Conservation (phyloP, 2,888 invertebrate species). For the Synergus japonicus region DNA sequence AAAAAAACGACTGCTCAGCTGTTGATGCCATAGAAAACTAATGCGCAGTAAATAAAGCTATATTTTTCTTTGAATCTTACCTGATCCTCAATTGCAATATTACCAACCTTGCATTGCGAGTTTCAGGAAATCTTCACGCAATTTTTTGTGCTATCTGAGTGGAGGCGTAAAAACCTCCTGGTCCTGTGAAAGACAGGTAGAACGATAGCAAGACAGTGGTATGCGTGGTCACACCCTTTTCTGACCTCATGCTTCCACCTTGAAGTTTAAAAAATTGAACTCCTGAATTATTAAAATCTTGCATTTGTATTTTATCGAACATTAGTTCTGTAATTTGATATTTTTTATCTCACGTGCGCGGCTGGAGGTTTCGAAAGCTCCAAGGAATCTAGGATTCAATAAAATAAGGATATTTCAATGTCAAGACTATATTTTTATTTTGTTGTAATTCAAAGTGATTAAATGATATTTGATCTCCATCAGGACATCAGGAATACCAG, state of each 20-base stretch:
- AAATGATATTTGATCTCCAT: background rate
- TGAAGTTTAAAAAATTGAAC: slow-evolving; percentile 4
- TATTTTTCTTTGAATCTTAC: too few relatives aligned
- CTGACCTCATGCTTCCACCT: background rate
- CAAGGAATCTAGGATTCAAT: background rate
- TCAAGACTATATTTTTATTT: background rate
- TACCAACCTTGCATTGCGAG: too few relatives aligned
- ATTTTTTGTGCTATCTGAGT: background rate
- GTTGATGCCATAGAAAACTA: too few relatives aligned
- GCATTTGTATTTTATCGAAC: slow-evolving; percentile 4
- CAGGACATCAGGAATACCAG: background rate
- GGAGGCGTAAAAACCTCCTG: slow-evolving; percentile 48
- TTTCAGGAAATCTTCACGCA: too few relatives aligned
- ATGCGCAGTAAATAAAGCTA: too few relatives aligned
- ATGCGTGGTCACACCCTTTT: slow-evolving; percentile 21
- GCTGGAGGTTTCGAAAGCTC: background rate
- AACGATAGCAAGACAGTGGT: slow-evolving; percentile 5
- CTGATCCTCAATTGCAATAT: too few relatives aligned
- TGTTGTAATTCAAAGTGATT: background rate
- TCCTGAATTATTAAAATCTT: slow-evolving; percentile 7
- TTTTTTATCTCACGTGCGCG: background rate
- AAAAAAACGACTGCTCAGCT: too few relatives aligned
- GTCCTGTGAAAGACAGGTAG: slow-evolving; percentile 7
- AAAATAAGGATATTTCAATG: background rate
- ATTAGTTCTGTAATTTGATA: background rate